Conservation (phyloP, 35 echinoderm and acorn worm genomes). For the Apostichopus parvimensis region DNA sequence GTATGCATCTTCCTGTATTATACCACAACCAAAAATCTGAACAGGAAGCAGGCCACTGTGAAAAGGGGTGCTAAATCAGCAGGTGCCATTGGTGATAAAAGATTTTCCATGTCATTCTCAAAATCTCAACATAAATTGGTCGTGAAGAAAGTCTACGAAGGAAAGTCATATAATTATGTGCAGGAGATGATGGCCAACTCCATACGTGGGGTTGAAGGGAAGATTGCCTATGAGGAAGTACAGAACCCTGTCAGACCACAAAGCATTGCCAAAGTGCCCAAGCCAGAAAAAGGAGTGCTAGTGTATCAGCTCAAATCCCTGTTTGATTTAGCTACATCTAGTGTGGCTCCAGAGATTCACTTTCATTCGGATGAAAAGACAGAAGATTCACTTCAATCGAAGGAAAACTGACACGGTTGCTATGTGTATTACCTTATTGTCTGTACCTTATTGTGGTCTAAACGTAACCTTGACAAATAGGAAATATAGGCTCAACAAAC, state of each 20-base stretch:
- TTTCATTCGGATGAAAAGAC: neutral
- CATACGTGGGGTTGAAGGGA: neutral
- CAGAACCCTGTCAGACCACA: neutral
- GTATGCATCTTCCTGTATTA: slow-evolving; percentile 54
- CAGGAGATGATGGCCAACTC: neutral
- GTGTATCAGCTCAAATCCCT: neutral
- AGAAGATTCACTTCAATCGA: neutral
- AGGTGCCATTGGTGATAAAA: neutral
- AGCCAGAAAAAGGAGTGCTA: neutral
- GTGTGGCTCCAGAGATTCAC: neutral
- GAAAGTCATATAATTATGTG: neutral
- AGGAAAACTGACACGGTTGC: neutral
- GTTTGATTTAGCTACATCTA: neutral
- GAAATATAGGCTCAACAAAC: too few relatives aligned
- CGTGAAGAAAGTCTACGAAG: neutral
- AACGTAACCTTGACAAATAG: too few relatives aligned
- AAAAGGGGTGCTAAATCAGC: slow-evolving; percentile 1
- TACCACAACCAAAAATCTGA: slow-evolving; percentile 54
- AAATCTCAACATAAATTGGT: neutral
- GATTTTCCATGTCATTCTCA: neutral
- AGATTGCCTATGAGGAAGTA: neutral
- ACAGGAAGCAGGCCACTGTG: slow-evolving; percentile 42
- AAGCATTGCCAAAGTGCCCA: slow-evolving; percentile 1
- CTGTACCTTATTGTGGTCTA: too few relatives aligned
- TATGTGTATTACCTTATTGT: too few relatives aligned